Evolutionary conservation across 2,888 invertebrate genomes (phyloP), one percentile per base, ranked within the genome.

Genomic region (Eudemis profundana): DNA sequence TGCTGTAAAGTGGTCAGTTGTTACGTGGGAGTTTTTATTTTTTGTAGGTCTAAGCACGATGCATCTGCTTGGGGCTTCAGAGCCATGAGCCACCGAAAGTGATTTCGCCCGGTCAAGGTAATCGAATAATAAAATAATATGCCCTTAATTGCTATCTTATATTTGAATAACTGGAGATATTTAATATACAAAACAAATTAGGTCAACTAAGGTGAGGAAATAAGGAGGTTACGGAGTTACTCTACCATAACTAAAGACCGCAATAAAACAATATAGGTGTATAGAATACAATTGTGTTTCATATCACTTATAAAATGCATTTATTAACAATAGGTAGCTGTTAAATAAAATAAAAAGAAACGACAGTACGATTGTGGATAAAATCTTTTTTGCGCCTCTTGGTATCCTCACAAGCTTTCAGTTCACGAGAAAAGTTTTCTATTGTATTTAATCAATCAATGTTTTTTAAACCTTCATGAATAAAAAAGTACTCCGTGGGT

Each of bases 401-500:
- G 12, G 5, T n/a, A 51, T 7, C 36, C 36, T 19, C 2, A n/a
- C n/a, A 40, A 4, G 0, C 15, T 23, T 54, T 40, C 23, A 10
- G 54, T 33, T 33, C 8, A 33, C 7, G 7, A 40, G 23, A 12
- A 8, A 19, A 15, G 19, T 10, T 54, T 4, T 19, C 7, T 29
- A 8, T 3, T 8, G 14, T 14, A 17, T 27, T 23, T 27, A 23
- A 54, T 54, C 54, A 54, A 42, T 23, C 38, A 53, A 21, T 10
- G 17, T 17, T 40, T 42, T 54, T 54, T 54, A 27, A 42, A 54
- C 40, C 49, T 46, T 38, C 47, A 56, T 40, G 56, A 49, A 63
- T 42, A 49, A 47, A 14, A 47, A 38, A 15, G 15, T 14, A 40
- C 12, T 40, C 27, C 47, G 38, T 40, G 14, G 40, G 47, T 62